These are phyloP conservation scores for Papilio polytes DNA, from an alignment of 1,140 invertebrate species.

Conservation along the genomic window DNA sequence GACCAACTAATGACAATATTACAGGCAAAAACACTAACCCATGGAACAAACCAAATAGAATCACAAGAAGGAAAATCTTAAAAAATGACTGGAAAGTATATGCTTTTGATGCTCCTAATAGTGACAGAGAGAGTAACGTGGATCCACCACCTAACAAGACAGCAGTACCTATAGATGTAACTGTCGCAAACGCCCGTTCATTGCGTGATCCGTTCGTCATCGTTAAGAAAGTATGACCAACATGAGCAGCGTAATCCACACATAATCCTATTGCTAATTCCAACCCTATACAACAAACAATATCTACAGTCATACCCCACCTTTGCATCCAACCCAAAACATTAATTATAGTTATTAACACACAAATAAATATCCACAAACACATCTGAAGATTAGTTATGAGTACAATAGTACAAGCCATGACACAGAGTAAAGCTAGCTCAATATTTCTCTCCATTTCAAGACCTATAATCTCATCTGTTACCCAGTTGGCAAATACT, in stretches of 20 bases:
- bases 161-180: conserved; percentile 91
- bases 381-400: conserved; percentile 92
- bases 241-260: conserved; percentile 95
- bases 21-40: conserved; percentile 91
- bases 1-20: conserved; percentile 89
- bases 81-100: conserved; percentile 93
- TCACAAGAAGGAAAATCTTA: conserved; percentile 91
- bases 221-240: conserved; percentile 92
- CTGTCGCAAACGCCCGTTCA: conserved; percentile 87
- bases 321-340: conserved; percentile 92
- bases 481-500: conserved; percentile 90
- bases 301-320: conserved; percentile 93
- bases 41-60: conserved; percentile 90
- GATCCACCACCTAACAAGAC: conserved; percentile 92
- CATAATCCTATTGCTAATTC: conserved; percentile 94
- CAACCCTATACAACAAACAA: conserved; percentile 93
- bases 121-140: conserved; percentile 90
- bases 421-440: conserved; percentile 91
- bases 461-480: conserved; percentile 90
- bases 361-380: conserved; percentile 91
- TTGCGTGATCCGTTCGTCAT: conserved; percentile 82
- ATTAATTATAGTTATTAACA: conserved; percentile 90
- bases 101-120: conserved; percentile 89
- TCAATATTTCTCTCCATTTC: conserved; percentile 92
- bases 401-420: conserved; percentile 90